Conservation (phyloP, 2,888 invertebrate genomes). For the Microctonus aethiopoides region DNA sequence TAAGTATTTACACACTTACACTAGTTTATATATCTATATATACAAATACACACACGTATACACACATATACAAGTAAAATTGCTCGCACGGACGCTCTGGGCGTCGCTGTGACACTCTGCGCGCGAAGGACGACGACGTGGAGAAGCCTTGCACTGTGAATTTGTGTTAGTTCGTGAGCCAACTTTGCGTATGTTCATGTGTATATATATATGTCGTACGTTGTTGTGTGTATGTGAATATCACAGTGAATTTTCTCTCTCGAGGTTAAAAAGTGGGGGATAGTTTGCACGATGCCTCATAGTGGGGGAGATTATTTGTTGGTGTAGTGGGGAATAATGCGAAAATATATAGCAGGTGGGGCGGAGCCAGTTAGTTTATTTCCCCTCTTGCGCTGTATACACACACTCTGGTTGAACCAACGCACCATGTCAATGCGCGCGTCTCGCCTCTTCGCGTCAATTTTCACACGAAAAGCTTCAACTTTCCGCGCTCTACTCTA, state of each 20-base stretch:
- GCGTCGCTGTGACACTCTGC: conserved; percentile 62
- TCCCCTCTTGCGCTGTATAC: background rate
- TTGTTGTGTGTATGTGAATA: conserved; percentile 32
- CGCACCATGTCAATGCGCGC: conserved; percentile 46
- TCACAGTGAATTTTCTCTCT: background rate
- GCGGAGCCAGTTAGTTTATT: conserved; percentile 36
- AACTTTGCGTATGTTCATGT: conserved; percentile 22
- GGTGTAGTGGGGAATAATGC: conserved; percentile 37
- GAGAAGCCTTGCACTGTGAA: conserved; percentile 44
- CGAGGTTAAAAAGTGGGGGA: conserved; percentile 13
- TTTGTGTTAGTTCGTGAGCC: conserved; percentile 28
- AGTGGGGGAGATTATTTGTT: conserved; percentile 43
- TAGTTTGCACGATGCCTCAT: conserved; percentile 38
- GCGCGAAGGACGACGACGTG: conserved; percentile 60
- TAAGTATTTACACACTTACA: conserved; percentile 35
- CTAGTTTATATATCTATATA: conserved; percentile 33
- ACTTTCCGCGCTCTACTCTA: conserved; percentile 49
- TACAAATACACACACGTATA: conserved; percentile 40
- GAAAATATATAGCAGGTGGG: conserved; percentile 20
- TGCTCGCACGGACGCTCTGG: conserved; percentile 55
- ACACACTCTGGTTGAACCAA: background rate
- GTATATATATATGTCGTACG: too few relatives aligned
- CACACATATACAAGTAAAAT: conserved; percentile 41
- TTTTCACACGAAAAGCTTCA: conserved; percentile 58
- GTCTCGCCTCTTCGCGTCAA: conserved; percentile 52